These are phyloP conservation scores for Xenops minutus DNA, from an alignment of 2,797 vertebrate genomes.

Conservation along the genomic window DNA sequence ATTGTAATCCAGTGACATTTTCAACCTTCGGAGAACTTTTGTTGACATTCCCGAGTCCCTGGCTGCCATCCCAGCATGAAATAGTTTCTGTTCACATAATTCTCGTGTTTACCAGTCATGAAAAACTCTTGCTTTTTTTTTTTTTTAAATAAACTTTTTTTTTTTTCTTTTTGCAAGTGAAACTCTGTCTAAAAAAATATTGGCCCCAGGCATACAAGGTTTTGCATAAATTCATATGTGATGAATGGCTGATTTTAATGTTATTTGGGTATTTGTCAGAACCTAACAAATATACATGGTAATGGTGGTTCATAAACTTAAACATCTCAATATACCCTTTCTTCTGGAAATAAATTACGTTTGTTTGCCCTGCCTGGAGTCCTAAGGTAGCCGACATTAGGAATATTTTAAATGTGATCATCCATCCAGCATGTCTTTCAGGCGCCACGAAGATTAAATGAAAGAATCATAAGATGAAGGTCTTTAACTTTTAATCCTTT, in stretches of 20 bases:
- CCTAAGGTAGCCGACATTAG: constrained; percentile 84
- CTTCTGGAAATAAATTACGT: constrained; percentile 84
- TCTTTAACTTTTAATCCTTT: constrained; percentile 93
- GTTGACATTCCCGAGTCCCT: constrained; percentile 78
- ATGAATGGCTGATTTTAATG: constrained; percentile 83
- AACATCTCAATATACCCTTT: constrained; percentile 84
- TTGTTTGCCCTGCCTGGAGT: constrained; percentile 83
- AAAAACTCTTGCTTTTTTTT: constrained; percentile 77
- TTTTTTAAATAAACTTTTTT: constrained; percentile 63
- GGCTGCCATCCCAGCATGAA: constrained; percentile 81
- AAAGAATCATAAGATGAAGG: constrained; percentile 91
- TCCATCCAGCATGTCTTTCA: constrained; percentile 88
- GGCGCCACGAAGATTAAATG: constrained; percentile 93
- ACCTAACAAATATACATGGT: constrained; percentile 80
- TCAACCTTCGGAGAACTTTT: constrained; percentile 77
- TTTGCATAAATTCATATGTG: constrained; percentile 84
- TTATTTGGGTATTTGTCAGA: constrained; percentile 84
- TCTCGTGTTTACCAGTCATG: constrained; percentile 82
- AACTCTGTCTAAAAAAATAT: constrained; percentile 80
- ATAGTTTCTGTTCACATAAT: constrained; percentile 83
- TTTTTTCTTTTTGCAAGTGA: constrained; percentile 68
- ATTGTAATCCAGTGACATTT: constrained; percentile 81
- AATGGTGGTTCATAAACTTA: constrained; percentile 80
- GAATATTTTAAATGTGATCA: constrained; percentile 90
- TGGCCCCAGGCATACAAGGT: constrained; percentile 78